Evolutionary conservation across 2,113 vertebrate species (phyloP), one percentile per base, ranked within the genome.

Genomic region (Dipodomys ordii): DNA sequence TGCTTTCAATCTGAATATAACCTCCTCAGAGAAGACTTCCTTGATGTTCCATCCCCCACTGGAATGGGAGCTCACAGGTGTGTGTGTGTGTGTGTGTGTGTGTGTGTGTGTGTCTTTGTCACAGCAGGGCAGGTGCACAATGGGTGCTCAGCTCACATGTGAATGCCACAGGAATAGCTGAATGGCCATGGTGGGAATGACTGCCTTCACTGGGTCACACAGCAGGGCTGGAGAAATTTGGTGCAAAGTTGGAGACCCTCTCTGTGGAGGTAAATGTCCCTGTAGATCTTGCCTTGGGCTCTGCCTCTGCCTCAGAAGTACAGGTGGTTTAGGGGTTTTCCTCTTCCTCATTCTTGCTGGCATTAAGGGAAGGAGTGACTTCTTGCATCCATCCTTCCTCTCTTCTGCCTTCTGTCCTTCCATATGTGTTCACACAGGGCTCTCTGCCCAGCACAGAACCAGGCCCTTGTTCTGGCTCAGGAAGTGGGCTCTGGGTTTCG

Each of bases 11-110:
- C 53, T 64, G 62, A 64, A 64, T 9, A 27, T 27, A 12, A 13
- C 20, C 25, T 88, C 27, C 85, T 64, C 44, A 30, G 76, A 46
- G 84, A 94, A 87, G 69, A 7, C 77, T 90, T 93, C 68, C 77
- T 49, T 73, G 22, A 30, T 35, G 8, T 85, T 74, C 22, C 46
- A 3, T 27, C 18, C 12, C 1, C 35, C 27, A 0, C 39, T 3
- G 67, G 28, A n/a, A 46, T 7, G 12, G 23, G 32, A 16, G 71
- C 57, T n/a, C 64, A 7, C 3, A 3, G 64, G 71, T 18, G 0
- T 57, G n/a, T 53, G 7, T 44, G 35, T 39, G 35, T 39, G 39
- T 39, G 39, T 39, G 39, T 39, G 39, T 39, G 39, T 39, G 39
- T 39, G 39, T 39, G 39, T 39, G 5, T 18, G 83, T 6, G 13